phyloP scores from a whole-genome alignment of 1,140 invertebrate genomes.

The Lethrus apterus region DNA sequence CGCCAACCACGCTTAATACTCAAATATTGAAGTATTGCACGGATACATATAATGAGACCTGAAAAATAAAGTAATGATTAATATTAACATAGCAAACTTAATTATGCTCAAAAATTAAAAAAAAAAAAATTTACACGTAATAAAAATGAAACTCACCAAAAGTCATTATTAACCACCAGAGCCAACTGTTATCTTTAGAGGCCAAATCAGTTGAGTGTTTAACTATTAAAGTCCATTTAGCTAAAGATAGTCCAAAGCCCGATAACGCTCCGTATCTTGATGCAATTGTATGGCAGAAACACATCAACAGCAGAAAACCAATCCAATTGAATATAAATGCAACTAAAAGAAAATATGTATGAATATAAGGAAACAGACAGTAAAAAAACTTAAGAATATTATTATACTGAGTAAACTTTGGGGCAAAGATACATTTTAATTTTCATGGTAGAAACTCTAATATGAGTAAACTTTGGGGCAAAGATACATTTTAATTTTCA shows the following conservation, averaged over 20 bases:
- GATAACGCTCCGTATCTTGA: slow-evolving; percentile 86
- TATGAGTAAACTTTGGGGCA: too few relatives aligned
- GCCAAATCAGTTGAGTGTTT: slow-evolving; percentile 82
- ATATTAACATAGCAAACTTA: neutral
- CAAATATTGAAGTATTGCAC: slow-evolving; percentile 81
- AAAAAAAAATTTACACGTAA: neutral
- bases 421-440: too few relatives aligned
- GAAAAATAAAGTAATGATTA: slow-evolving; percentile 2
- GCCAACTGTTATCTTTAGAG: slow-evolving; percentile 78
- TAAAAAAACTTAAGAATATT: neutral
- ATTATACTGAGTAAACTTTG: too few relatives aligned
- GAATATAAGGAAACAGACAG: neutral
- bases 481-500: too few relatives aligned
- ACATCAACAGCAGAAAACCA: slow-evolving; percentile 84
- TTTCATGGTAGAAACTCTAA: too few relatives aligned
- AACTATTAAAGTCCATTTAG: slow-evolving; percentile 91
- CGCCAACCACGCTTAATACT: slow-evolving; percentile 87
- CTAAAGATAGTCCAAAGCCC: slow-evolving; percentile 84
- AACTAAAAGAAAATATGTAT: slow-evolving; percentile 46
- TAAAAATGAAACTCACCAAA: slow-evolving; percentile 72
- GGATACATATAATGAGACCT: slow-evolving; percentile 66
- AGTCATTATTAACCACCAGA: slow-evolving; percentile 85
- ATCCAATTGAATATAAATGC: slow-evolving; percentile 93
- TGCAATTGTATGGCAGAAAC: slow-evolving; percentile 89
- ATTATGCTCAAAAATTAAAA: slow-evolving; percentile 7